phyloP scores from a whole-genome alignment of 2,113 vertebrate species.

The Cryptomyrus ogoouensis region DNA sequence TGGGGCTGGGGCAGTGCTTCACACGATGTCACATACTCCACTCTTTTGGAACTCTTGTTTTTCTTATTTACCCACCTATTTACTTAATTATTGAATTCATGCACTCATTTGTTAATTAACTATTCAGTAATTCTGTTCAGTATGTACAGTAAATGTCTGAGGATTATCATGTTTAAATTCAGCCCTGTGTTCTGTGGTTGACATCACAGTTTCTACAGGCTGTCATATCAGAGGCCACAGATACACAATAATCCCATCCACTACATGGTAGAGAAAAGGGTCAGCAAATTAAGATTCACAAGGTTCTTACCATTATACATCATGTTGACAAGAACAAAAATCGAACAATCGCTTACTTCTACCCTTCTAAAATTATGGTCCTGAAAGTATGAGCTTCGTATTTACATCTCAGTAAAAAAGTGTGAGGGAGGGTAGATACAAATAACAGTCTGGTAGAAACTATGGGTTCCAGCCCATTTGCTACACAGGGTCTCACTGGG shows the following conservation, averaged over 20 bases:
- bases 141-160: slow-evolving; percentile 59
- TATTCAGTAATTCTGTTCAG: slow-evolving; percentile 44
- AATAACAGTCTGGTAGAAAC: not conserved
- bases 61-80: not conserved
- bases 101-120: slow-evolving; percentile 16
- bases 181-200: not conserved
- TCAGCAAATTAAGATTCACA: not conserved
- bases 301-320: slow-evolving; percentile 58
- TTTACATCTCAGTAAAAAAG: slow-evolving; percentile 72
- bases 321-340: slow-evolving; percentile 71
- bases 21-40: not conserved
- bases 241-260: not conserved
- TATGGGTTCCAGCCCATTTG: slow-evolving; percentile 1
- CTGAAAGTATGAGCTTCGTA: not conserved
- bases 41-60: not conserved
- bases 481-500: not conserved
- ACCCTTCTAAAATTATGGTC: slow-evolving; percentile 66
- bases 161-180: not conserved
- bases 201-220: not conserved
- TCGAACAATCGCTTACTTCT: slow-evolving; percentile 65
- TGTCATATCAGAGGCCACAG: not conserved
- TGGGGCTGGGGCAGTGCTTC: not conserved
- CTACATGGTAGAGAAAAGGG: not conserved
- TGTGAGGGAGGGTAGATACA: not conserved
- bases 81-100: not conserved